Conservation (phyloP, 1,140 invertebrate species). For the Euura saliciscinereae region DNA sequence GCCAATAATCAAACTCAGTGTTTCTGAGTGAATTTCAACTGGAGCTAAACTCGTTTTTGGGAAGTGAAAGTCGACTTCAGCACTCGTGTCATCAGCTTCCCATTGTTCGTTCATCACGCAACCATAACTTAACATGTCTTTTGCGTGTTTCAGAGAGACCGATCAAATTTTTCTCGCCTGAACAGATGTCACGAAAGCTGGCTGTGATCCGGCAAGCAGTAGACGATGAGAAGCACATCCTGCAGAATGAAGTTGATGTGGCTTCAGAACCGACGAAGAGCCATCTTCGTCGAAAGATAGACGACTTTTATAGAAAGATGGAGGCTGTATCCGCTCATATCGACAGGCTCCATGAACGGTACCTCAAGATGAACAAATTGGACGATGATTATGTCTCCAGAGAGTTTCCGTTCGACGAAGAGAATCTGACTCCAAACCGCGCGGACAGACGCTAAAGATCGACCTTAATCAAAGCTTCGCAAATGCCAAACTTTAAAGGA, state of each 20-base stretch:
- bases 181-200: neutral
- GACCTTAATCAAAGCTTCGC: no score
- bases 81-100: no score
- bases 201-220: neutral
- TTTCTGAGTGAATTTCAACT: no score
- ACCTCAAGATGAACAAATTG: slow-evolving; percentile 19
- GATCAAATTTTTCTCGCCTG: neutral
- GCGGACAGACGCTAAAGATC: no score
- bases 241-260: neutral
- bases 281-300: neutral
- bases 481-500: no score
- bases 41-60: no score
- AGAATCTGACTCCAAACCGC: neutral
- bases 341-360: slow-evolving; percentile 23
- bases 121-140: neutral
- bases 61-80: no score
- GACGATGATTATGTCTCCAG: slow-evolving; percentile 27
- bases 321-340: slow-evolving; percentile 19
- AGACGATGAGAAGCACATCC: neutral
- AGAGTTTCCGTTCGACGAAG: slow-evolving; percentile 1
- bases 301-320: slow-evolving; percentile 19
- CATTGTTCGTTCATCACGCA: no score
- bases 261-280: neutral
- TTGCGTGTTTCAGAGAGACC: neutral
- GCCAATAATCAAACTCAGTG: no score